Evolutionary conservation across 2,113 vertebrate species (phyloP), one percentile per base, ranked within the genome.

Genomic region (Phylloscopus whistleri): DNA sequence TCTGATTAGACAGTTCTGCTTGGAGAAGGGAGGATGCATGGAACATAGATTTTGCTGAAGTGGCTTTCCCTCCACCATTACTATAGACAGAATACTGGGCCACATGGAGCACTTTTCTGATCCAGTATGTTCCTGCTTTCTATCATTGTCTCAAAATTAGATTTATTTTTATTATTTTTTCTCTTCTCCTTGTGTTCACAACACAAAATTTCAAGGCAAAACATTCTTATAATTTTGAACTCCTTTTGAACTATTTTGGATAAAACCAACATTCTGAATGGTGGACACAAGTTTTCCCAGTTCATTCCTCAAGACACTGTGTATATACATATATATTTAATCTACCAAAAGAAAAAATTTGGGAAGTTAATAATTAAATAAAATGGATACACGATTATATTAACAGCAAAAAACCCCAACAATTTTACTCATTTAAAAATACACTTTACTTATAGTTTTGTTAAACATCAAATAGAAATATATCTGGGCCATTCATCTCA

Each of bases 21-120:
- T 87, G 16, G 68, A 68, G 31, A 62, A 52, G 67, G n/a, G 33
- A 73, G 23, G 31, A 35, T 49, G 8, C 31, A 35, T 41, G 22
- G 19, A 31, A 63, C 16, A 17, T 3, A 21, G n/a, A 30, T 58
- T 72, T 72, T 58, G 17, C 10, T 63, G 2, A 80, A 53, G 16
- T 30, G 43, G 2, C 2, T 84, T 82, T 62, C 4, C 49, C 12
- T 70, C 18, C 0, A 1, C 14, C 4, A 11, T 28, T 76, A 0
- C 12, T 49, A 11, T 13, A 27, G 17, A 22, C 33, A 68, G 22
- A 63, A 28, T 14, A 31, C 11, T 55, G 19, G 30, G 23, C 9
- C 21, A 64, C 23, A 56, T 35, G 41, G 49, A 73, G 15, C 13
- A 37, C 8, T 43, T 5, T 2, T 62, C 30, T 83, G 27, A 66